Base-by-base conservation (phyloP, 1,140 invertebrate species). In the Drosophila asahinai region DNA sequence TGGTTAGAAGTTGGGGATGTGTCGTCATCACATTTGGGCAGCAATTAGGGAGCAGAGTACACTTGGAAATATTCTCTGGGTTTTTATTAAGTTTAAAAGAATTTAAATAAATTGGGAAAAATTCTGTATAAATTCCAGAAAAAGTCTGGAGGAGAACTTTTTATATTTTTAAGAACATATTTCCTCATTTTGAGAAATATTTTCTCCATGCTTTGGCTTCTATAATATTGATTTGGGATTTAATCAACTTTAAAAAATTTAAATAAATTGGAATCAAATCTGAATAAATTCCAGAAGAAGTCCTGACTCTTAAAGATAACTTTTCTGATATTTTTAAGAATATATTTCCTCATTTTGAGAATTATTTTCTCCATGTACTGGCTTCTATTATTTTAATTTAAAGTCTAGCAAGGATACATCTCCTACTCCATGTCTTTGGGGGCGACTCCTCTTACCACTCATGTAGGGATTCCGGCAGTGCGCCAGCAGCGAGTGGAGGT, bases 391-490 rank as follows among this genome's bases (percentile, higher is more conserved):
- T 22, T 38, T 19, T 5, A 14, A 15, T 62, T 67, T 65, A 1
- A 19, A 19, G 19, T 54, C 38, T 15, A 19, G 0, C n/a, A 36
- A 15, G 17, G 59, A 51, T 14, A 43, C 27, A 27, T 42, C 14
- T 19, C 38, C 51, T 33, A 22, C 12, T 43, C 8, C 33, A 15
- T 2, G 12, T 14, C 17, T 4, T 7, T 14, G 2, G 2, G 0
- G 14, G 11, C 45, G 17, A 42, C 7, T 5, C 1, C 62, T 82
- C 79, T 94, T 87, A 94, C 94, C 94, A 93, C 93, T 94, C 71
- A 94, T 93, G 79, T 94, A 94, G 77, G 94, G 94, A 89, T 94
- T 94, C 72, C 94, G 91, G 78, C 94, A 94, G 70, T 94, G 94
- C 22, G 94, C 93, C 80, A 93, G 73, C 74, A 93, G 55, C 45